Evolutionary conservation across 2,113 vertebrate species (phyloP).

Genomic region (Eurypyga helias): DNA sequence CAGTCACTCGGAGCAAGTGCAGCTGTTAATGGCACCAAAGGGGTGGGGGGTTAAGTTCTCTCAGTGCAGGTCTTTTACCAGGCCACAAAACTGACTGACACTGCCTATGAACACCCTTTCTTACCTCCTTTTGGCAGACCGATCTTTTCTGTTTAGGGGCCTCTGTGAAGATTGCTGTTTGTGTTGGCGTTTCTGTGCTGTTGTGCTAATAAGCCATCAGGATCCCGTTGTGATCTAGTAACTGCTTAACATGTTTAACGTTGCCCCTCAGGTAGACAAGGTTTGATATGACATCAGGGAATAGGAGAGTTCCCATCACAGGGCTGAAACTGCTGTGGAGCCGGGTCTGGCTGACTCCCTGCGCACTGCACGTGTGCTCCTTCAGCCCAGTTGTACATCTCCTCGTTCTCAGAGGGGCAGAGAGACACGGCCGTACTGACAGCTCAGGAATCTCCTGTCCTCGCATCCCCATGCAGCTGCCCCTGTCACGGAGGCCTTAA

Average conservation of each 20-base stretch:
- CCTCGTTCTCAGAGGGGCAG: not conserved
- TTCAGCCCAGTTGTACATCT: not conserved
- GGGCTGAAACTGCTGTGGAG: not conserved
- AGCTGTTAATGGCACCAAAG: not conserved
- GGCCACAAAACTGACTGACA: not conserved
- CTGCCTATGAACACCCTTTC: not conserved
- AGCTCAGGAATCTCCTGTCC: not conserved
- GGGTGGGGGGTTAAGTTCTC: not conserved
- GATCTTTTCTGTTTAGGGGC: not conserved
- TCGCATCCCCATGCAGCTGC: not conserved
- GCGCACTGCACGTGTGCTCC: rapidly evolving
- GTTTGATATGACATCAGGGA: not conserved
- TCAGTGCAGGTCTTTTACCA: not conserved
- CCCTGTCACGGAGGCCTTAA: not conserved
- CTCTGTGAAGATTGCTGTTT: not conserved
- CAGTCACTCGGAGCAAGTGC: not conserved
- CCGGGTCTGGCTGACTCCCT: not conserved
- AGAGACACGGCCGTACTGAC: not conserved
- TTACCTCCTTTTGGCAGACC: not conserved
- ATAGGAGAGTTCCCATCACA: not conserved
- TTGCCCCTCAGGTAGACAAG: not conserved
- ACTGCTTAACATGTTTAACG: not conserved
- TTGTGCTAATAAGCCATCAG: not conserved
- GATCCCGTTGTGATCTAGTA: not conserved
- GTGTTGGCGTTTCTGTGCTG: not conserved